Conservation (phyloP, 2,113 vertebrate genomes). For the Fukomys damarensis region DNA sequence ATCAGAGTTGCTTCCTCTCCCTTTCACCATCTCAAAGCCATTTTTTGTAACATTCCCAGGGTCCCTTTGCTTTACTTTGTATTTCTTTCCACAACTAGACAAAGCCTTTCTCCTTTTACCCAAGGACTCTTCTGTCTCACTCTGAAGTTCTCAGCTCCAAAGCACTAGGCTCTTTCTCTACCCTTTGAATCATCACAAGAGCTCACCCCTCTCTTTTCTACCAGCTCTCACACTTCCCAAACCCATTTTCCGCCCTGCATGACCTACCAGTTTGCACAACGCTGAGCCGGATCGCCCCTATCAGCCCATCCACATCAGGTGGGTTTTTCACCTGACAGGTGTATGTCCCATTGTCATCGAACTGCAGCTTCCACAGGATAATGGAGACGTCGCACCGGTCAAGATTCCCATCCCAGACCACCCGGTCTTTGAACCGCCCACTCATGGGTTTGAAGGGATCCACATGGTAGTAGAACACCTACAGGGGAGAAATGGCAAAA, state of each 20-base stretch:
- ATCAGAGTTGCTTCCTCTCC: slow-evolving; percentile 49
- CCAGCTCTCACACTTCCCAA: neutral
- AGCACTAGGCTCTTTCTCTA: rapidly evolving
- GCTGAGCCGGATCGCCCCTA: slow-evolving; percentile 90
- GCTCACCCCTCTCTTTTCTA: neutral
- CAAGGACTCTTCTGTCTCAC: neutral
- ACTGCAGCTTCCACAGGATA: slow-evolving; percentile 89
- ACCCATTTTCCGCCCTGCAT: rapidly evolving
- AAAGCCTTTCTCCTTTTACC: slow-evolving; percentile 60
- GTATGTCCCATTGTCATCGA: slow-evolving; percentile 94
- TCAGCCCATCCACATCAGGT: slow-evolving; percentile 90
- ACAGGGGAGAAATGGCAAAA: neutral
- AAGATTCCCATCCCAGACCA: slow-evolving; percentile 92
- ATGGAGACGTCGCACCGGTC: slow-evolving; percentile 91
- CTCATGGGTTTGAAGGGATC: slow-evolving; percentile 83
- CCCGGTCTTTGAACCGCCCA: slow-evolving; percentile 89
- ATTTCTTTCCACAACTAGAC: slow-evolving; percentile 32
- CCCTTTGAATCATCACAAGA: neutral
- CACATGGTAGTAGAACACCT: slow-evolving; percentile 93
- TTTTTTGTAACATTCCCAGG: slow-evolving; percentile 47
- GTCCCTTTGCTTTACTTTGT: neutral
- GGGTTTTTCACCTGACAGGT: slow-evolving; percentile 95
- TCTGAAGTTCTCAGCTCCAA: neutral
- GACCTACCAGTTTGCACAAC: slow-evolving; percentile 89
- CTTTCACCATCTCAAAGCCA: neutral